Evolutionary conservation across 1,140 invertebrate species (phyloP).

Genomic region (Venturia canescens): DNA sequence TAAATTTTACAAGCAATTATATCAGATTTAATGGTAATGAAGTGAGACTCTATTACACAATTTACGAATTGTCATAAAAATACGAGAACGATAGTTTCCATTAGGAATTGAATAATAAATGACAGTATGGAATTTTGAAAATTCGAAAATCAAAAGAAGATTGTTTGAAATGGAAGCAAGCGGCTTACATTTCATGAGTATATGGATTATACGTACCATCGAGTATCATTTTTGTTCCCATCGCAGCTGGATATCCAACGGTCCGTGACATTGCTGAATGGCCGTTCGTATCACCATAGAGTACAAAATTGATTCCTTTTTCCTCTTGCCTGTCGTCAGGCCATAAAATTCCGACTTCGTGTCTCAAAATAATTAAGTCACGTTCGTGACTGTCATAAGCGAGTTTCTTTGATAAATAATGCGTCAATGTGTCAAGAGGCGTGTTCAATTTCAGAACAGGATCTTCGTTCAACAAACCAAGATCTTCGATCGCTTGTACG

Average conservation of each 20-base stretch:
- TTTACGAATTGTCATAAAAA: too few relatives aligned
- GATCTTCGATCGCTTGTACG: constrained; percentile 85
- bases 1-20: not conserved
- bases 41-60: too few relatives aligned
- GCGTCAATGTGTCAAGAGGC: constrained; percentile 94
- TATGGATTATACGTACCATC: constrained; percentile 83
- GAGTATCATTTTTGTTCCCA: constrained; percentile 97
- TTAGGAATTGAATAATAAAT: too few relatives aligned
- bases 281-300: constrained; percentile 90
- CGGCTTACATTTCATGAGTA: not conserved
- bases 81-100: too few relatives aligned
- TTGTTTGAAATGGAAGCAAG: too few relatives aligned
- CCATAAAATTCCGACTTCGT: constrained; percentile 95
- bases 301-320: constrained; percentile 94
- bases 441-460: constrained; percentile 89
- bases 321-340: constrained; percentile 90
- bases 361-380: constrained; percentile 95
- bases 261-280: constrained; percentile 99
- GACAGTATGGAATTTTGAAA: too few relatives aligned
- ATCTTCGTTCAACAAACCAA: constrained; percentile 92
- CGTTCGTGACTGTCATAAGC: constrained; percentile 89
- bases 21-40: too few relatives aligned
- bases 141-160: too few relatives aligned
- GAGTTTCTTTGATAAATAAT: constrained; percentile 93
- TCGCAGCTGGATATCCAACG: constrained; percentile 97